Evolutionary conservation across 2,797 vertebrate species (phyloP).

Genomic region (Enteromius afrohamiltoni): DNA sequence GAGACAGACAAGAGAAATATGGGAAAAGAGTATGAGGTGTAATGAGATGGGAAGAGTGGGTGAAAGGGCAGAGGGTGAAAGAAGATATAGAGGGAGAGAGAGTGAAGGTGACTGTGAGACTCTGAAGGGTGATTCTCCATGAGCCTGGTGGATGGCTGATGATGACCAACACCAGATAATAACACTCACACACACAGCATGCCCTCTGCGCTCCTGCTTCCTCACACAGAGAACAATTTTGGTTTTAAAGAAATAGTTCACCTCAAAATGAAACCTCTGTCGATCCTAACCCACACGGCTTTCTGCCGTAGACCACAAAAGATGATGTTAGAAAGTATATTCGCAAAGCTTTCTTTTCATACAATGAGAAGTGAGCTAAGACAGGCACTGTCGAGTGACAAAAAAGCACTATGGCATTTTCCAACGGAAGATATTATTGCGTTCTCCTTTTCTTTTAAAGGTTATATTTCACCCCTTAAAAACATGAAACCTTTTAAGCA

Average conservation of each 20-base stretch:
- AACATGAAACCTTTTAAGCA: neutral
- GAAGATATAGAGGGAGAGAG: constrained; percentile 18
- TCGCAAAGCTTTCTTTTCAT: neutral
- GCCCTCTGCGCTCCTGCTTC: neutral
- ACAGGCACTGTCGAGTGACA: neutral
- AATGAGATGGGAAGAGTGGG: constrained; percentile 7
- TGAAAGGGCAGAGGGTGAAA: constrained; percentile 21
- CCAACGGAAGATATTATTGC: neutral
- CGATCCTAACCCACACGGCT: neutral
- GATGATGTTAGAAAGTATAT: neutral
- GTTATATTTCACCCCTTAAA: neutral
- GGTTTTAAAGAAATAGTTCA: constrained; percentile 17
- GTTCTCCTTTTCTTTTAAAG: neutral
- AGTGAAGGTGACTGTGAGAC: constrained; percentile 32
- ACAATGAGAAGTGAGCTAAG: neutral
- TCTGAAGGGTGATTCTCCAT: constrained; percentile 34
- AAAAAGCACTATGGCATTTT: neutral
- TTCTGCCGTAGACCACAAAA: neutral
- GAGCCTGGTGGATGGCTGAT: constrained; percentile 8
- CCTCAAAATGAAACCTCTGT: neutral
- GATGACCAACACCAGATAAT: constrained; percentile 32
- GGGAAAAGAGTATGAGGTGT: neutral
- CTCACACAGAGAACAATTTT: constrained; percentile 18
- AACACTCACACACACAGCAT: constrained; percentile 24
- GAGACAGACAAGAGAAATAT: constrained; percentile 4